Percentiles rank a stretch among this genome's conserved stretches.
These are phyloP conservation scores for Pinna nobilis DNA, from an alignment of 1,140 invertebrate species.

Conservation along the genomic window DNA sequence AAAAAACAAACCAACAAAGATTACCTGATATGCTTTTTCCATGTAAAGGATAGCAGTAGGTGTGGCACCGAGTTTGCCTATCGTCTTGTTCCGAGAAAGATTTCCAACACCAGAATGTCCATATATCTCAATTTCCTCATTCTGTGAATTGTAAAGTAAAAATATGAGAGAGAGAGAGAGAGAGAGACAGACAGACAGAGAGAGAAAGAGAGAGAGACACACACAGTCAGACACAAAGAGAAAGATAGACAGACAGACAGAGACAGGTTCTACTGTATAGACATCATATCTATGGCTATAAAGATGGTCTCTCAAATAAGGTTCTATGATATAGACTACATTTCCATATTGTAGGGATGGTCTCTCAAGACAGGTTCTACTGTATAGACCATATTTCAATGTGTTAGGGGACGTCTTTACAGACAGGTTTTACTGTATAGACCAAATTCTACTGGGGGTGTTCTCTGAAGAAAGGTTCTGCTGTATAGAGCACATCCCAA, in stretches of 20 bases:
- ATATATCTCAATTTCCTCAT: conserved; percentile 21
- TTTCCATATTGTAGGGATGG: no score
- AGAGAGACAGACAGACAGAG: no score
- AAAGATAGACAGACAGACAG: neutral
- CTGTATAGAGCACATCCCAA: no score
- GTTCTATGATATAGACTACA: neutral
- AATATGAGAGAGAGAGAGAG: neutral
- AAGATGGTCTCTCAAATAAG: neutral
- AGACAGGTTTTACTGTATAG: no score
- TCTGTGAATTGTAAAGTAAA: neutral
- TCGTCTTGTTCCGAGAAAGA: neutral
- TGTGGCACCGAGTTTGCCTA: conserved; percentile 2
- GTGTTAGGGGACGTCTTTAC: no score
- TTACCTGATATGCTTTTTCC: neutral
- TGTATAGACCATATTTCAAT: no score
- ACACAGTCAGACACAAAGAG: neutral
- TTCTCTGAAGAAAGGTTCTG: no score
- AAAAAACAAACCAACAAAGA: neutral
- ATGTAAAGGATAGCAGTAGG: neutral
- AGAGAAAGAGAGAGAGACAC: neutral
- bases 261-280: neutral
- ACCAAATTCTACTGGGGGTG: no score
- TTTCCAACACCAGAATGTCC: conserved; percentile 9
- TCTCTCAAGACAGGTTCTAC: no score
- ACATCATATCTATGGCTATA: neutral